These are phyloP conservation scores for Junonia oenone DNA, from an alignment of 2,888 invertebrate genomes.

Conservation along the genomic window DNA sequence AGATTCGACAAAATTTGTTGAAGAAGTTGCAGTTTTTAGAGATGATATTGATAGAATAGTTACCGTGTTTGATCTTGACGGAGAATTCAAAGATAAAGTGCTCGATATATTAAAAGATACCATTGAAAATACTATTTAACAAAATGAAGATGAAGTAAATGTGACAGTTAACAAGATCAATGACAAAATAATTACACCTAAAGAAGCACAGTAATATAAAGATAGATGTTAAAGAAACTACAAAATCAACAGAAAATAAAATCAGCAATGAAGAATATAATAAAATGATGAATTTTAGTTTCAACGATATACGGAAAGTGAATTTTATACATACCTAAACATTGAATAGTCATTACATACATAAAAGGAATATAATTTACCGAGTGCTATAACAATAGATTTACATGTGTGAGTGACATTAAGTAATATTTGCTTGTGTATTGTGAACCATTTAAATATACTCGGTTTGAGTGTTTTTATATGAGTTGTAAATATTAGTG, in stretches of 20 bases:
- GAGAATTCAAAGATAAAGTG: no score
- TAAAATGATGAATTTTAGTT: not conserved
- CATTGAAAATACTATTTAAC: no score
- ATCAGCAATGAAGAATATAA: no score
- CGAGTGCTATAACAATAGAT: slow-evolving; percentile 24
- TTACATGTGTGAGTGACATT: slow-evolving; percentile 6
- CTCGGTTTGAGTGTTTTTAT: not conserved
- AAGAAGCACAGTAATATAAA: no score
- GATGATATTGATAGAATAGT: no score
- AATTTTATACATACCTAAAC: slow-evolving; percentile 12
- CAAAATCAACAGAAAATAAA: no score
- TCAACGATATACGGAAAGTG: slow-evolving; percentile 2
- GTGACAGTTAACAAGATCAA: no score
- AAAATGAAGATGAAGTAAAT: no score
- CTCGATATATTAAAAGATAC: no score
- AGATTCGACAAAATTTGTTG: not conserved
- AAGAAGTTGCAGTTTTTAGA: no score
- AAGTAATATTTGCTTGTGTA: slow-evolving; percentile 3
- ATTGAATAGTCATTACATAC: slow-evolving; percentile 9
- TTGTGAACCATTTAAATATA: not conserved
- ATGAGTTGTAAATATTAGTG: slow-evolving; percentile 2
- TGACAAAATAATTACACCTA: not conserved
- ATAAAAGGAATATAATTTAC: slow-evolving; percentile 18
- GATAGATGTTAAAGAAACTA: no score
- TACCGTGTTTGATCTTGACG: no score